Evolutionary conservation across 2,888 invertebrate genomes (phyloP).

Genomic region (Elysia crispata): DNA sequence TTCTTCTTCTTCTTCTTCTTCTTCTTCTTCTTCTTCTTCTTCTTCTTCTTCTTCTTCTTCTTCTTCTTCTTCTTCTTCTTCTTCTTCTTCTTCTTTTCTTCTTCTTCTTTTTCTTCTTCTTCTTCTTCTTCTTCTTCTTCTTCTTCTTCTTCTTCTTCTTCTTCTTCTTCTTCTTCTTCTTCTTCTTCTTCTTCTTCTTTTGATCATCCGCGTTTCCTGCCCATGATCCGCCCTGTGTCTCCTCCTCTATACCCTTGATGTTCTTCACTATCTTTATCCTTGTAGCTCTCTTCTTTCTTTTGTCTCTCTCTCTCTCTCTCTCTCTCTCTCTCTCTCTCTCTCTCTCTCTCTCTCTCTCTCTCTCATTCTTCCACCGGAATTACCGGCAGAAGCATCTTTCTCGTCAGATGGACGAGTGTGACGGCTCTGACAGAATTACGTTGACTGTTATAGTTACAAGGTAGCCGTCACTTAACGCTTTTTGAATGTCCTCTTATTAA

Average conservation of each 20-base stretch:
- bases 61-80: neutral
- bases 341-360: slow-evolving; percentile 21
- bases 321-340: neutral
- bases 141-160: slow-evolving; percentile 12
- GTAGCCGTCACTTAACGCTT: too few relatives aligned
- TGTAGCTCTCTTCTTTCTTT: neutral
- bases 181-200: neutral
- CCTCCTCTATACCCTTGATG: too few relatives aligned
- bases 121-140: slow-evolving; percentile 3
- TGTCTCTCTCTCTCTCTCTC: neutral
- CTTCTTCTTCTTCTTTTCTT: too few relatives aligned
- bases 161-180: neutral
- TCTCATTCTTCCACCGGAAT: neutral
- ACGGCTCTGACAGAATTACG: too few relatives aligned
- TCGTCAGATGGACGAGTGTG: too few relatives aligned
- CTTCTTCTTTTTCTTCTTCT: too few relatives aligned
- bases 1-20: slow-evolving; percentile 1
- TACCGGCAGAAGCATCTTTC: neutral
- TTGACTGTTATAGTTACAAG: too few relatives aligned
- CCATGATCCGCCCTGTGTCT: too few relatives aligned
- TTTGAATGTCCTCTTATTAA: too few relatives aligned
- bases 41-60: neutral
- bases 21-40: slow-evolving; percentile 22
- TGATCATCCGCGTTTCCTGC: neutral
- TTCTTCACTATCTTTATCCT: too few relatives aligned